Conservation (phyloP, 2,113 vertebrate species). For the Alces alces region DNA sequence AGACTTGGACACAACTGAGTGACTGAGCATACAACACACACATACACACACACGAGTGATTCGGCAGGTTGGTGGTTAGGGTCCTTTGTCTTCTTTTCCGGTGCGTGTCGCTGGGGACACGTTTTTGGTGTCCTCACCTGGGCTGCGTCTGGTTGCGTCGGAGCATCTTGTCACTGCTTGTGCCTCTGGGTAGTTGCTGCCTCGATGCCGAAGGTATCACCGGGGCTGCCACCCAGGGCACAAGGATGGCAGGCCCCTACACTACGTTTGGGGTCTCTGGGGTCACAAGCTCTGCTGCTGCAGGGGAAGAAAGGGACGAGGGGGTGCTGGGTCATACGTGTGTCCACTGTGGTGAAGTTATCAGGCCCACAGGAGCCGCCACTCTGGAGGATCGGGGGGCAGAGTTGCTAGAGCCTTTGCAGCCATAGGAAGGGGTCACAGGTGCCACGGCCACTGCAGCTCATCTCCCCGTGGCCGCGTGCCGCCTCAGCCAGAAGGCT, state of each 20-base stretch:
- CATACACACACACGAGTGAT: background rate
- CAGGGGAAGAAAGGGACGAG: background rate
- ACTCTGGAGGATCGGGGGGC: accelerated
- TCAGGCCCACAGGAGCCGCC: background rate
- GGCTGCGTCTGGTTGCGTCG: background rate
- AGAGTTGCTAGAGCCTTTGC: background rate
- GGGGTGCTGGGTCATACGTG: background rate
- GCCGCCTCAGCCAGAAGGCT: background rate
- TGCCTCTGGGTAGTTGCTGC: background rate
- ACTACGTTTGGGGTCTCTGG: accelerated
- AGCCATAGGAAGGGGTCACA: background rate
- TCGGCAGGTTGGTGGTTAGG: background rate
- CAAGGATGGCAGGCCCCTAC: background rate
- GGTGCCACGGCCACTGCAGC: accelerated
- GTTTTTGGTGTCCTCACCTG: background rate
- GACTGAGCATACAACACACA: background rate
- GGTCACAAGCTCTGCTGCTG: background rate
- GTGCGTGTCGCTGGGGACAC: accelerated
- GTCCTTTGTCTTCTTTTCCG: background rate
- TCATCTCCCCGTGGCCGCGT: accelerated
- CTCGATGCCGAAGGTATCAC: background rate
- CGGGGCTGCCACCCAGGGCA: background rate
- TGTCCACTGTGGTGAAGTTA: background rate
- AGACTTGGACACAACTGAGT: background rate
- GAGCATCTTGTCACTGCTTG: background rate